phyloP scores from a whole-genome alignment of 64 coral and sea anemone genomes.

The Stichodactyla mertensii region DNA sequence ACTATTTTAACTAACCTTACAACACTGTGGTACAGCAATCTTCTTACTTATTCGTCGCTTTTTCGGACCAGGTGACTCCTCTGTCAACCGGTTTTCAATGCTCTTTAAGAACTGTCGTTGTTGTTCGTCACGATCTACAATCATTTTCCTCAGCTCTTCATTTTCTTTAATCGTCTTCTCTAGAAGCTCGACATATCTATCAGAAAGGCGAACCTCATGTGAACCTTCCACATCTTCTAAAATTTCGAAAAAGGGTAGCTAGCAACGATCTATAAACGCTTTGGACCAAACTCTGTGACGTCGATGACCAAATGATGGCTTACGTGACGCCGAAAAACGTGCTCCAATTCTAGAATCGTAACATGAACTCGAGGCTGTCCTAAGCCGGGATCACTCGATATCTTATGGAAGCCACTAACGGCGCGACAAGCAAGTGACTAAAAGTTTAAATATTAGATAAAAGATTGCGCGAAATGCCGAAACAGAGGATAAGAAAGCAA shows the following conservation, averaged over 20 bases:
- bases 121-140: background rate
- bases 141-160: background rate
- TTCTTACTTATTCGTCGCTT: background rate
- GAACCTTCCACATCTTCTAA: background rate
- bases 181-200: background rate
- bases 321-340: background rate
- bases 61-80: background rate
- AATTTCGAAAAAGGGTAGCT: too few relatives aligned
- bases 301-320: background rate
- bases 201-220: background rate
- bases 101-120: background rate
- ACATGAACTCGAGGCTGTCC: background rate
- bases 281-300: background rate
- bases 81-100: background rate
- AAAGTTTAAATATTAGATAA: too few relatives aligned
- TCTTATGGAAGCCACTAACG: too few relatives aligned
- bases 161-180: constrained; percentile 6
- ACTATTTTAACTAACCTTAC: background rate
- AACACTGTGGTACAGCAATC: background rate
- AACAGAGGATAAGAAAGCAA: too few relatives aligned
- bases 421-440: too few relatives aligned
- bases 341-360: background rate
- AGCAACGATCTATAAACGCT: background rate
- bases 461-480: too few relatives aligned
- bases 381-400: too few relatives aligned